phyloP scores from a whole-genome alignment of 2,888 invertebrate genomes.

The Leistus spinibarbis region DNA sequence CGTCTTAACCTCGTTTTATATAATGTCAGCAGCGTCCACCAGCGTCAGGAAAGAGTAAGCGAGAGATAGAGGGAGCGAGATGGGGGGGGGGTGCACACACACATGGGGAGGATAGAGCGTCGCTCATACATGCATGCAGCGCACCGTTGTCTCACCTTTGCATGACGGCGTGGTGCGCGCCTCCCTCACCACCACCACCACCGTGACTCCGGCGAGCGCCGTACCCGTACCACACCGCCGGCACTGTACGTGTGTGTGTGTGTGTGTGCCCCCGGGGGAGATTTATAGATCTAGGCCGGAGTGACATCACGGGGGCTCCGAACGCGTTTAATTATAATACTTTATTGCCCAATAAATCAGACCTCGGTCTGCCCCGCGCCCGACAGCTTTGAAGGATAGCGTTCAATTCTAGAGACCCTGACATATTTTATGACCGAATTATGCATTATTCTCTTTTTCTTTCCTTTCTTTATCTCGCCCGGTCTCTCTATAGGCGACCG shows the following conservation, averaged over 20 bases:
- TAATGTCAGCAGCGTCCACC: slow-evolving; percentile 58
- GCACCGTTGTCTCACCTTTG: not conserved
- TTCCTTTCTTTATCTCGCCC: slow-evolving; percentile 16
- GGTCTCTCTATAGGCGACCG: slow-evolving; percentile 43
- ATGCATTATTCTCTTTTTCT: slow-evolving; percentile 55
- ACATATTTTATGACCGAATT: slow-evolving; percentile 74
- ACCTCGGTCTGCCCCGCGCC: slow-evolving; percentile 58
- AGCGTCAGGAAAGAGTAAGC: slow-evolving; percentile 25
- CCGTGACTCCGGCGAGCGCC: not conserved
- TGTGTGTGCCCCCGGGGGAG: slow-evolving; percentile 53
- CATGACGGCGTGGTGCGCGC: not conserved
- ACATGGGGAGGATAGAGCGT: not conserved
- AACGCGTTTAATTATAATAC: slow-evolving; percentile 79
- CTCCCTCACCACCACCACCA: not conserved
- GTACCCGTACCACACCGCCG: not conserved
- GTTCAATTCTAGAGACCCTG: slow-evolving; percentile 71
- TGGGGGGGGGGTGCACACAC: not conserved
- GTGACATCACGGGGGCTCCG: slow-evolving; percentile 60
- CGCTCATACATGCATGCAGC: not conserved
- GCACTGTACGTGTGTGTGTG: not conserved
- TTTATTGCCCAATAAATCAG: slow-evolving; percentile 80
- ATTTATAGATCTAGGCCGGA: slow-evolving; percentile 59
- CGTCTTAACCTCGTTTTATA: slow-evolving; percentile 64
- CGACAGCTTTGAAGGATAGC: slow-evolving; percentile 65
- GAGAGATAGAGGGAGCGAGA: not conserved